Conservation (phyloP, 2,797 vertebrate species). For the Chelmon rostratus region DNA sequence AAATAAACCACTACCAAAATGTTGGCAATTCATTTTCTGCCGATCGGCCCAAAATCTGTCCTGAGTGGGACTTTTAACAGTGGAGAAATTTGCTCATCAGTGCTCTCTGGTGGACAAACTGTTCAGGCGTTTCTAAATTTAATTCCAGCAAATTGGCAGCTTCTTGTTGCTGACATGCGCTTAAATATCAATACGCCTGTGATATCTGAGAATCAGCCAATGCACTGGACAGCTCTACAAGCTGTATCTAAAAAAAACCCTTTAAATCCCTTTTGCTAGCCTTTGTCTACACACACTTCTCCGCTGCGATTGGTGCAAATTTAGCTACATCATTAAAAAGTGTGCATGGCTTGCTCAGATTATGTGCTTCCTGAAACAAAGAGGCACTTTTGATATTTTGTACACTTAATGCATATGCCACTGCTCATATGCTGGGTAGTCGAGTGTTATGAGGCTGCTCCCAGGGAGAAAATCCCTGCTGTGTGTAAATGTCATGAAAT, state of each 20-base stretch:
- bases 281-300: not conserved
- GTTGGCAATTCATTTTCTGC: not conserved
- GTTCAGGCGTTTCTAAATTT: not conserved
- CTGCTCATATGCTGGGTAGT: slow-evolving; percentile 54
- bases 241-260: not conserved
- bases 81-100: not conserved
- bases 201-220: not conserved
- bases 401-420: slow-evolving; percentile 69
- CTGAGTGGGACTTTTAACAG: not conserved
- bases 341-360: slow-evolving; percentile 17
- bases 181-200: not conserved
- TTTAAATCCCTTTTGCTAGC: not conserved
- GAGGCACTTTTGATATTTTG: slow-evolving; percentile 68
- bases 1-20: not conserved
- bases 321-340: slow-evolving; percentile 9
- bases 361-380: slow-evolving; percentile 34
- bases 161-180: not conserved
- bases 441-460: slow-evolving; percentile 75
- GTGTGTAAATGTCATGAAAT: slow-evolving; percentile 85
- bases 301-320: not conserved
- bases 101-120: slow-evolving; percentile 23
- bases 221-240: rapidly evolving
- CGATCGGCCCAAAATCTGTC: not conserved
- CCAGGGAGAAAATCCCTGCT: slow-evolving; percentile 74
- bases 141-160: not conserved